Evolutionary conservation across 2,797 vertebrate genomes (phyloP).

Genomic region (Clarias platycephalus): DNA sequence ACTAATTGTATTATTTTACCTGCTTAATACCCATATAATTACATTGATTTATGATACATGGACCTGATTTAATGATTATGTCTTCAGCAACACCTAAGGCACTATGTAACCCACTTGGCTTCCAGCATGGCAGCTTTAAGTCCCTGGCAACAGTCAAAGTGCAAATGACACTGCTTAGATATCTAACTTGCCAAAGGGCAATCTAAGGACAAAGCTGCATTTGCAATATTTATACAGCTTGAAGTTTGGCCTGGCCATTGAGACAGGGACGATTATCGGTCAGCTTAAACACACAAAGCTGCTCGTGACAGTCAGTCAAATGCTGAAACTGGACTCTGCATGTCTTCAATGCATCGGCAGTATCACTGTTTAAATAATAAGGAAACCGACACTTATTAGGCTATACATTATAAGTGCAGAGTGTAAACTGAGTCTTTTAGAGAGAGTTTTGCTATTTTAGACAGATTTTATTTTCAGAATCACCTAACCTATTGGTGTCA

Average conservation of each 20-base stretch:
- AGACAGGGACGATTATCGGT: conserved; percentile 25
- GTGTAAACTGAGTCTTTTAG: conserved; percentile 3
- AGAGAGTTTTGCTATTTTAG: not conserved
- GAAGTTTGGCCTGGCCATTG: conserved; percentile 15
- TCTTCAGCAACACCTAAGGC: not conserved
- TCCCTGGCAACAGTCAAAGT: conserved; percentile 32
- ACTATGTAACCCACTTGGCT: conserved; percentile 29
- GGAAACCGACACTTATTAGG: conserved; percentile 13
- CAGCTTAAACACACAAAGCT: conserved; percentile 16
- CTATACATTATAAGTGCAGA: not conserved
- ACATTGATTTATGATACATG: not conserved
- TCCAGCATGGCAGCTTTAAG: conserved; percentile 16
- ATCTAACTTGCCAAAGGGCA: conserved; percentile 35
- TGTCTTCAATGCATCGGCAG: not conserved
- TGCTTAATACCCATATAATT: not conserved
- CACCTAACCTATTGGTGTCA: not conserved
- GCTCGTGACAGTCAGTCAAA: conserved; percentile 13
- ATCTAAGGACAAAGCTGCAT: conserved; percentile 40
- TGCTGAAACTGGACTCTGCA: conserved; percentile 5
- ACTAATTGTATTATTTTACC: not conserved
- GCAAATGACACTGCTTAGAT: conserved; percentile 35
- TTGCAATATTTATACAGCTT: conserved; percentile 42
- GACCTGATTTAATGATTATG: not conserved
- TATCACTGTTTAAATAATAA: conserved; percentile 8
- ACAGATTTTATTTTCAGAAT: not conserved